phyloP scores from a whole-genome alignment of 2,888 invertebrate species.

The Idaea straminata region DNA sequence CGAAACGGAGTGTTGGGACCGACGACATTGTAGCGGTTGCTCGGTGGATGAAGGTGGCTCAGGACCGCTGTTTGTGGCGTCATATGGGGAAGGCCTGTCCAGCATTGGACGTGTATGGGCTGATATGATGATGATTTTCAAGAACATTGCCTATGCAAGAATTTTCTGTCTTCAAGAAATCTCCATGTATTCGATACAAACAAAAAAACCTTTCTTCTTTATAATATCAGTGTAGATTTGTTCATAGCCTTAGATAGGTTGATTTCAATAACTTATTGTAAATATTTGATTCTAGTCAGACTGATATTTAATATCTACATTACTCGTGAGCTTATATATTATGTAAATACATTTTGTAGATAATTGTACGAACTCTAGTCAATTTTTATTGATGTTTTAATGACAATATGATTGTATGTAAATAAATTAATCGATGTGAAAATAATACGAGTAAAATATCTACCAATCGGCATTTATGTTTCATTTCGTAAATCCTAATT shows the following conservation, averaged over 20 bases:
- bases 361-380: constrained; percentile 68
- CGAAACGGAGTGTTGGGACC: too few relatives aligned
- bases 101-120: too few relatives aligned
- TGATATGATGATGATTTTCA: too few relatives aligned
- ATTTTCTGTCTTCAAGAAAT: too few relatives aligned
- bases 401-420: constrained; percentile 78
- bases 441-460: constrained; percentile 61
- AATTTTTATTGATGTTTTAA: constrained; percentile 76
- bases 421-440: constrained; percentile 61
- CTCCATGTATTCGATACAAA: too few relatives aligned
- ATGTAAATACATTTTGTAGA: constrained; percentile 73
- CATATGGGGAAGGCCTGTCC: too few relatives aligned
- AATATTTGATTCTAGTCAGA: constrained; percentile 57
- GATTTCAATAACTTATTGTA: constrained; percentile 23
- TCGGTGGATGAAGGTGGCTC: too few relatives aligned
- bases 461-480: constrained; percentile 47
- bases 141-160: too few relatives aligned
- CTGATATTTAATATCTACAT: constrained; percentile 65
- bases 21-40: too few relatives aligned
- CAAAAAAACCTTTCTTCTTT: too few relatives aligned
- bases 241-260: neutral
- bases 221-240: neutral
- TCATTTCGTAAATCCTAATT: too few relatives aligned
- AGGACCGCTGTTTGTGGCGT: too few relatives aligned
- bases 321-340: constrained; percentile 68